Conservation (phyloP, 2,888 invertebrate genomes). For the Atrina japonica region DNA sequence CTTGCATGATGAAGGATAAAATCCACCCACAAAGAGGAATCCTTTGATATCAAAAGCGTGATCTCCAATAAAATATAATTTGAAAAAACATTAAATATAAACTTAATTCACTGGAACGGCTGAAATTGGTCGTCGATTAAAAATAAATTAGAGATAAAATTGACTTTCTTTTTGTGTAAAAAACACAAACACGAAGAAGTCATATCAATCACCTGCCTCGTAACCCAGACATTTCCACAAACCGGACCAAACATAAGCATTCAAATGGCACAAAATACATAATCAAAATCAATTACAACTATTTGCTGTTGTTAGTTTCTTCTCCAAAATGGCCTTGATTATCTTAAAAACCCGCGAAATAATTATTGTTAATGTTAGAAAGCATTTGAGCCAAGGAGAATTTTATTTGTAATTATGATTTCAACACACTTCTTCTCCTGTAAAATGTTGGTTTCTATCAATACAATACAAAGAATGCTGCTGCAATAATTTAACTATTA, state of each 20-base stretch:
- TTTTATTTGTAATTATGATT: not conserved
- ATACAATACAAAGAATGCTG: too few relatives aligned
- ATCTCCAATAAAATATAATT: conserved; percentile 25
- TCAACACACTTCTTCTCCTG: too few relatives aligned
- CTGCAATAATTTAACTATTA: conserved; percentile 13
- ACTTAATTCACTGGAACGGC: conserved; percentile 23
- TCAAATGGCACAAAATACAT: not conserved
- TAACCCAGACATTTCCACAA: not conserved
- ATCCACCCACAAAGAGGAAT: not conserved
- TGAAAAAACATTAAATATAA: conserved; percentile 21
- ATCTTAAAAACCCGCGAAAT: conserved; percentile 8
- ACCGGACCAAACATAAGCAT: not conserved
- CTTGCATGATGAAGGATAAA: too few relatives aligned
- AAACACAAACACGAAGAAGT: too few relatives aligned
- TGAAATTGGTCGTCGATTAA: conserved; percentile 20
- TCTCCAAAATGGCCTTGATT: not conserved
- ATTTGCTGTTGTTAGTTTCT: not conserved
- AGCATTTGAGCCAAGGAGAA: conserved; percentile 10
- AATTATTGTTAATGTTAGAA: conserved; percentile 5
- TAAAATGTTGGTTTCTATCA: too few relatives aligned
- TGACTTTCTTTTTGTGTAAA: conserved; percentile 1
- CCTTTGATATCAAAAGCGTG: conserved; percentile 10
- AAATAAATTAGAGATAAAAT: conserved; percentile 17
- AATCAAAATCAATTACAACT: conserved; percentile 3
- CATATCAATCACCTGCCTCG: not conserved